Percentiles rank a stretch among this genome's conserved stretches.
Conservation (phyloP, 2,797 vertebrate species). For the Brachyrhaphis roseni region DNA sequence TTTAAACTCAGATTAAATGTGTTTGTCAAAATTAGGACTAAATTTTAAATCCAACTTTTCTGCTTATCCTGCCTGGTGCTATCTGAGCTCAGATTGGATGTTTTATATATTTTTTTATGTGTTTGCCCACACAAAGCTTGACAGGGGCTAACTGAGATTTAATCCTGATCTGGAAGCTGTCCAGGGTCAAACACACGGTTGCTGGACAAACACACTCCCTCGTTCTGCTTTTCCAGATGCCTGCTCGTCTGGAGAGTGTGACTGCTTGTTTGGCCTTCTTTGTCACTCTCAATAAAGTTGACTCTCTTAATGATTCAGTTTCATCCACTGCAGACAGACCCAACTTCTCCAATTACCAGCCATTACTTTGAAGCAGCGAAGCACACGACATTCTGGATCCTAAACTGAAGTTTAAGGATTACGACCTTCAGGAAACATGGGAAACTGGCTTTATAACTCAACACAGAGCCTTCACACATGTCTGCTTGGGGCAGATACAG, state of each 20-base stretch:
- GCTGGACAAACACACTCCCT: slow-evolving; percentile 51
- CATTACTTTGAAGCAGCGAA: not conserved
- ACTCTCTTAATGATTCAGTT: slow-evolving; percentile 1
- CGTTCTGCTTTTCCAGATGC: slow-evolving; percentile 47
- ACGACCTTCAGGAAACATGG: slow-evolving; percentile 20
- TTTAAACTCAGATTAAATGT: slow-evolving; percentile 15
- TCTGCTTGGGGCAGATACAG: slow-evolving; percentile 62
- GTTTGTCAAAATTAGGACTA: slow-evolving; percentile 19
- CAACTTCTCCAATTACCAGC: not conserved
- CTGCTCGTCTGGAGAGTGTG: slow-evolving; percentile 24
- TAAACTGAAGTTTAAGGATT: not conserved
- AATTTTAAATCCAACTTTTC: slow-evolving; percentile 24
- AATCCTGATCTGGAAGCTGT: slow-evolving; percentile 73
- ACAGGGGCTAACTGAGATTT: slow-evolving; percentile 65
- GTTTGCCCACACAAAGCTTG: slow-evolving; percentile 62
- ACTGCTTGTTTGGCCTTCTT: not conserved
- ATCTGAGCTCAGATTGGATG: slow-evolving; percentile 7
- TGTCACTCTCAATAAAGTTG: slow-evolving; percentile 1
- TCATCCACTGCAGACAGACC: not conserved
- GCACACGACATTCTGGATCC: not conserved
- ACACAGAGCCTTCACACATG: slow-evolving; percentile 18
- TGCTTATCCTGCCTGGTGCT: slow-evolving; percentile 3
- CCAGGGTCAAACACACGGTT: slow-evolving; percentile 62
- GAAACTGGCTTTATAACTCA: slow-evolving; percentile 30
- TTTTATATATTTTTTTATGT: slow-evolving; percentile 29